Evolutionary conservation across 2,797 vertebrate species (phyloP).

Genomic region (Catharus ustulatus): DNA sequence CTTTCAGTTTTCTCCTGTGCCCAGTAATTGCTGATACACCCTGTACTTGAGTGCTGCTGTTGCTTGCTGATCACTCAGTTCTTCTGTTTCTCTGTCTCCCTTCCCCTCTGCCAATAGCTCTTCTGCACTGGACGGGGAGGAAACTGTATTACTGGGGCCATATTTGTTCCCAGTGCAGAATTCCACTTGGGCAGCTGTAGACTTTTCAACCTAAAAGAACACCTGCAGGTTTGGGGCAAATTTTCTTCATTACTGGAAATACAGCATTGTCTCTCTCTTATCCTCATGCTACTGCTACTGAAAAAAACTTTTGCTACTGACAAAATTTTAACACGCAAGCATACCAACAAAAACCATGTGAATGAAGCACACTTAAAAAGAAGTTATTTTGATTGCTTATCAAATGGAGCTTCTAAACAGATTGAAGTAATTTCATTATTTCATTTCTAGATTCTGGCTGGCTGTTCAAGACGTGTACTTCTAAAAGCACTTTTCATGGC

Average conservation of each 20-base stretch:
- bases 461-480: background rate
- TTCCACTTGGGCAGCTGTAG: background rate
- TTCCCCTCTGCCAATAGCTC: background rate
- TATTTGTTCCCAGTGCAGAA: background rate
- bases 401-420: background rate
- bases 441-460: background rate
- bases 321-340: background rate
- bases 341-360: background rate
- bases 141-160: background rate
- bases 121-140: background rate
- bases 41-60: background rate
- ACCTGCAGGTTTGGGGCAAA: background rate
- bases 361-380: background rate
- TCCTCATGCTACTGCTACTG: background rate
- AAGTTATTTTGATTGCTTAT: background rate
- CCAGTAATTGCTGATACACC: background rate
- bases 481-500: background rate
- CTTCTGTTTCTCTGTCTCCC: background rate
- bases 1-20: background rate
- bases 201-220: background rate
- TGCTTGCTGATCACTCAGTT: background rate
- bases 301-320: background rate
- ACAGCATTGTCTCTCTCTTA: background rate
- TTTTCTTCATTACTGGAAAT: background rate
- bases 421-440: background rate